Conservation (phyloP, 2,113 vertebrate species). For the Argyrosomus japonicus region DNA sequence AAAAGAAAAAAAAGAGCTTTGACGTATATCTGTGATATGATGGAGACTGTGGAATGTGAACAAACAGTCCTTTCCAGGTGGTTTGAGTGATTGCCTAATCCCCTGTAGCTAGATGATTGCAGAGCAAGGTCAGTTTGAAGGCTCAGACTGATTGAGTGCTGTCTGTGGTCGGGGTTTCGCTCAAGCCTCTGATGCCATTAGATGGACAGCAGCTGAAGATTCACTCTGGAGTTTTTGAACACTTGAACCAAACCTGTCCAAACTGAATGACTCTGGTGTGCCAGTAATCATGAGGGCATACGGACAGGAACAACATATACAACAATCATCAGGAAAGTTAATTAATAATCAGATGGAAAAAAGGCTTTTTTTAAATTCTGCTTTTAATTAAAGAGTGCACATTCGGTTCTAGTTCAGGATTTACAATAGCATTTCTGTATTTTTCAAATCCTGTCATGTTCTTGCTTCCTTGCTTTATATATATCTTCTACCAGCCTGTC, state of each 20-base stretch:
- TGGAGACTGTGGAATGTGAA: slow-evolving; percentile 75
- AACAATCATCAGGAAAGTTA: slow-evolving; percentile 11
- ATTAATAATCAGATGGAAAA: slow-evolving; percentile 28
- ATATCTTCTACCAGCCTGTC: slow-evolving; percentile 4
- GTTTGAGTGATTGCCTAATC: slow-evolving; percentile 85
- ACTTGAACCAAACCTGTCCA: slow-evolving; percentile 70
- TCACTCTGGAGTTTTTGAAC: slow-evolving; percentile 72
- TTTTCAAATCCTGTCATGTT: slow-evolving; percentile 9
- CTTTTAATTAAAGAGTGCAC: neutral
- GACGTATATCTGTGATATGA: slow-evolving; percentile 73
- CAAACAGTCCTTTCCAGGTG: slow-evolving; percentile 82
- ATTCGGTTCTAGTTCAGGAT: neutral
- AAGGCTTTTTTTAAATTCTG: neutral
- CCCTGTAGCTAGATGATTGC: slow-evolving; percentile 83
- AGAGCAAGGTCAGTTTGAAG: slow-evolving; percentile 81
- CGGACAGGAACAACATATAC: slow-evolving; percentile 39
- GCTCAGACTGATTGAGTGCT: slow-evolving; percentile 83
- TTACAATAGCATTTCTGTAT: neutral
- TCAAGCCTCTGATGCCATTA: slow-evolving; percentile 77
- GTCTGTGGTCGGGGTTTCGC: slow-evolving; percentile 73
- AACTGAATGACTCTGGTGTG: slow-evolving; percentile 47
- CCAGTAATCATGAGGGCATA: slow-evolving; percentile 32
- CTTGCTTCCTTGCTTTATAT: slow-evolving; percentile 16
- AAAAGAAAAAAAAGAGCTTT: slow-evolving; percentile 32
- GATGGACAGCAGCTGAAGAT: slow-evolving; percentile 78